Percentiles rank a stretch among this genome's conserved stretches.
Evolutionary conservation across 2,888 invertebrate species (phyloP).

Genomic region (Microctonus hyperodae): DNA sequence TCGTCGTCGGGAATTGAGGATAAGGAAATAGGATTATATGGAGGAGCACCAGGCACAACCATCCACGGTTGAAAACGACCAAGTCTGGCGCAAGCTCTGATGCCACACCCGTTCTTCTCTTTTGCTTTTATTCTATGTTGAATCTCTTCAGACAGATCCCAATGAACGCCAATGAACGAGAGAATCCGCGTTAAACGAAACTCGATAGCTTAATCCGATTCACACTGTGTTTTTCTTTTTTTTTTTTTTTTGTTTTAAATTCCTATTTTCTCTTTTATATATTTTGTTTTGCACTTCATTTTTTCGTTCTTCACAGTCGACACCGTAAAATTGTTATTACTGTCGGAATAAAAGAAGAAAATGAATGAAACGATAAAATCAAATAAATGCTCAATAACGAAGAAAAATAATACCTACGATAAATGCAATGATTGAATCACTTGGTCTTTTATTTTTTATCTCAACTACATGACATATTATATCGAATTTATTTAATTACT

Average conservation of each 20-base stretch:
- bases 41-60: slow-evolving; percentile 10
- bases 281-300: neutral
- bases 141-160: slow-evolving; percentile 16
- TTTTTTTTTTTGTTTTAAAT: slow-evolving; percentile 22
- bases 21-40: slow-evolving; percentile 27
- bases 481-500: neutral
- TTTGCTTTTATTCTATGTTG: slow-evolving; percentile 1
- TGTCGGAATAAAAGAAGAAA: neutral
- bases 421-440: neutral
- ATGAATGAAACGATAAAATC: neutral
- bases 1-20: slow-evolving; percentile 18
- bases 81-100: slow-evolving; percentile 14
- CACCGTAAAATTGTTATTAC: slow-evolving; percentile 13
- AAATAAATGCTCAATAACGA: slow-evolving; percentile 4
- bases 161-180: slow-evolving; percentile 25
- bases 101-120: neutral
- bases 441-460: neutral
- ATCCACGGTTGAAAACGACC: slow-evolving; percentile 18
- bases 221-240: slow-evolving; percentile 18
- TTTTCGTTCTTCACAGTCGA: slow-evolving; percentile 12
- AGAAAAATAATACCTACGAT: slow-evolving; percentile 1
- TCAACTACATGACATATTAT: neutral
- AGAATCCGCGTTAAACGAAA: slow-evolving; percentile 28
- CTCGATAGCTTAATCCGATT: slow-evolving; percentile 27
- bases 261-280: slow-evolving; percentile 25